phyloP scores from a whole-genome alignment of 2,888 invertebrate species.

The Meta bourneti region DNA sequence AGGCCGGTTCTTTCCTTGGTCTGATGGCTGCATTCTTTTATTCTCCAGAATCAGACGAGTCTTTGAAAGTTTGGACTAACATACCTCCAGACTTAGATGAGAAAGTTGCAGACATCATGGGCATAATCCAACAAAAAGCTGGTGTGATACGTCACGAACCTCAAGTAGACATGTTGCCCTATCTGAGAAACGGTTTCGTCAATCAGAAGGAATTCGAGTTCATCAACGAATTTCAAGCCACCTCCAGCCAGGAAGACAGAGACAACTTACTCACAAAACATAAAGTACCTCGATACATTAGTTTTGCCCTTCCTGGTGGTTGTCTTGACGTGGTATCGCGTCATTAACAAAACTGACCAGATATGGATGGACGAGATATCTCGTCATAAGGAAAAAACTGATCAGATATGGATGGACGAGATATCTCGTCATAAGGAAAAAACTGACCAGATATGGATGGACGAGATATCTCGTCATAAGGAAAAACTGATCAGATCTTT shows the following conservation, averaged over 20 bases:
- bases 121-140: constrained; percentile 13
- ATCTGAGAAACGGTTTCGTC: constrained; percentile 22
- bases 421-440: too few relatives aligned
- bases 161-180: constrained; percentile 22
- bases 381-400: too few relatives aligned
- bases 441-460: too few relatives aligned
- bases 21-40: too few relatives aligned
- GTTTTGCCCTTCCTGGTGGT: background rate
- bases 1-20: too few relatives aligned
- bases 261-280: background rate
- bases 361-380: too few relatives aligned
- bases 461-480: too few relatives aligned
- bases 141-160: background rate
- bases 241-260: constrained; percentile 28
- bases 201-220: constrained; percentile 24
- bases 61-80: background rate
- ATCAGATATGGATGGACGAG: too few relatives aligned
- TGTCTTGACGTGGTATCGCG: background rate
- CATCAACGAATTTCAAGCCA: constrained; percentile 24
- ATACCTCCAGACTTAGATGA: constrained; percentile 16
- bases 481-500: too few relatives aligned
- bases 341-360: too few relatives aligned
- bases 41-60: background rate
- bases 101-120: constrained; percentile 24
- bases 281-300: background rate